These are phyloP conservation scores for Troides helena DNA, from an alignment of 2,888 invertebrate genomes.

Conservation along the genomic window DNA sequence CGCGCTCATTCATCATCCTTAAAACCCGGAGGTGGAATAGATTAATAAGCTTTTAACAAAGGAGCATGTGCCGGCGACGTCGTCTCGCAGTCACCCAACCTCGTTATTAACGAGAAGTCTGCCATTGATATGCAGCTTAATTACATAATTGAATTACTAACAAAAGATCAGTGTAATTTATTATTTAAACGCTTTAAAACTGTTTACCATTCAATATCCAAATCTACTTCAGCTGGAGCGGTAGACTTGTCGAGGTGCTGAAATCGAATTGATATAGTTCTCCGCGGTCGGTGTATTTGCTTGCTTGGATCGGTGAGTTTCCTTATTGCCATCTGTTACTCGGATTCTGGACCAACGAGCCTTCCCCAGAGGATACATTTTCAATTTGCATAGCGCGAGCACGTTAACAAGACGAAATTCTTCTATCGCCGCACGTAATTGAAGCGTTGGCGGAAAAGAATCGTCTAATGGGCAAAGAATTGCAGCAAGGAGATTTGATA, in stretches of 20 bases:
- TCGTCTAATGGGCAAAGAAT: too few species aligned
- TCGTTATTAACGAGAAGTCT: slow-evolving; percentile 22
- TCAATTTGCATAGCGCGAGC: too few species aligned
- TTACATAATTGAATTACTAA: slow-evolving; percentile 16
- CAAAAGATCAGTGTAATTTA: slow-evolving; percentile 11
- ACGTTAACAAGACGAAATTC: too few species aligned
- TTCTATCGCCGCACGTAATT: too few species aligned
- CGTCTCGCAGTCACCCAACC: slow-evolving; percentile 7
- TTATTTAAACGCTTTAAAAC: slow-evolving; percentile 13
- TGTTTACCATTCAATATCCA: slow-evolving; percentile 25
- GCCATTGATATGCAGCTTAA: slow-evolving; percentile 19
- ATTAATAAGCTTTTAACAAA: slow-evolving; percentile 28
- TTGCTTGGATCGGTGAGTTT: slow-evolving; percentile 6
- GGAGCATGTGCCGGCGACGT: slow-evolving; percentile 25
- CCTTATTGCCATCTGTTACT: not conserved
- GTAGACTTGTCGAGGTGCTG: slow-evolving; percentile 9
- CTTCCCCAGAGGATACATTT: too few species aligned
- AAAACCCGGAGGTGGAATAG: slow-evolving; percentile 28
- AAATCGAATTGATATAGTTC: slow-evolving; percentile 19
- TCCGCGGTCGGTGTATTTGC: slow-evolving; percentile 9
- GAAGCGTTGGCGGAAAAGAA: too few species aligned
- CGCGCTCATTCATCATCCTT: slow-evolving; percentile 25
- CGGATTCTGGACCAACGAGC: too few species aligned
- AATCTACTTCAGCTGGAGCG: slow-evolving; percentile 11
- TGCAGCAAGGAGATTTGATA: too few species aligned